Evolutionary conservation across 1,140 invertebrate genomes (phyloP).

Genomic region (Tetramorium parvispinum): DNA sequence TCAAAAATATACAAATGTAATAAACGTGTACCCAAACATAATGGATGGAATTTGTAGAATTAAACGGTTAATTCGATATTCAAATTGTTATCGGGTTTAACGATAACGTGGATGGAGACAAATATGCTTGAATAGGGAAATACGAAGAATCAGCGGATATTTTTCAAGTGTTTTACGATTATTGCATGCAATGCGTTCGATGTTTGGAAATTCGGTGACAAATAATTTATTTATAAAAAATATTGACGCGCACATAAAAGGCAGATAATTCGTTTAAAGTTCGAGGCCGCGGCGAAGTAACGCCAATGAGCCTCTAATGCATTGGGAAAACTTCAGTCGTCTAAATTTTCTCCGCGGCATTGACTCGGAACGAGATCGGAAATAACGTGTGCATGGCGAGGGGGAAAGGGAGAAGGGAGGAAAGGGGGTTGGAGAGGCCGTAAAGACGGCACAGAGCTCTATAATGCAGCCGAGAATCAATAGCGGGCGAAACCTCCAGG

Average conservation of each 20-base stretch:
- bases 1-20: neutral
- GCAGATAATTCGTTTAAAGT: slow-evolving; percentile 6
- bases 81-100: slow-evolving; percentile 26
- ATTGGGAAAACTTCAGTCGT: slow-evolving; percentile 5
- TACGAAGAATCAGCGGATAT: neutral
- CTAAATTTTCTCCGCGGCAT: slow-evolving; percentile 37
- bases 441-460: slow-evolving; percentile 37
- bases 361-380: slow-evolving; percentile 47
- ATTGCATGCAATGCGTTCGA: neutral
- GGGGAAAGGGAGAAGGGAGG: neutral
- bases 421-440: slow-evolving; percentile 11
- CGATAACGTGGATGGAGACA: neutral
- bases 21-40: neutral
- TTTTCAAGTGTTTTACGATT: slow-evolving; percentile 3
- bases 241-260: neutral
- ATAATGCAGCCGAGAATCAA: slow-evolving; percentile 62
- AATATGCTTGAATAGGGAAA: neutral
- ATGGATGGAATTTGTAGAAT: neutral
- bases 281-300: neutral
- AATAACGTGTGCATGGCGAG: slow-evolving; percentile 32
- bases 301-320: neutral
- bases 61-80: slow-evolving; percentile 26
- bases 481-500: slow-evolving; percentile 61
- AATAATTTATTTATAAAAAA: slow-evolving; percentile 21
- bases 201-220: neutral